Conservation (phyloP, 2,888 invertebrate genomes). For the Nomada flava region DNA sequence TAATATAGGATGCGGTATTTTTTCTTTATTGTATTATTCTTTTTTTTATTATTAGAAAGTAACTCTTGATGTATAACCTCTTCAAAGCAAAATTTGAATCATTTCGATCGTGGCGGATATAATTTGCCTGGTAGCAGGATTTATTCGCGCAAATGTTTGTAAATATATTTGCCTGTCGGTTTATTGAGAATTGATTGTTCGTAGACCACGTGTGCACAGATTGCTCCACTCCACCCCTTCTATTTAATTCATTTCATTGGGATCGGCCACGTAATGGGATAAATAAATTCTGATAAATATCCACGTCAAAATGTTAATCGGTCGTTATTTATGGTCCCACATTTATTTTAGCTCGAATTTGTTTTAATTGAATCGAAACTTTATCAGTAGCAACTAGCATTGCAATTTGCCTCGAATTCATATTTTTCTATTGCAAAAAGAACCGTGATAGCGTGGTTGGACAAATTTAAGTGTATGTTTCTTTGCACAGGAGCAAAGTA, state of each 20-base stretch:
- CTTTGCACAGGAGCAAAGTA: too few relatives aligned
- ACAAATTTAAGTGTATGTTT: too few relatives aligned
- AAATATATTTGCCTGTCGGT: constrained; percentile 55
- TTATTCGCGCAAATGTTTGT: constrained; percentile 47
- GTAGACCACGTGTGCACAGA: constrained; percentile 1
- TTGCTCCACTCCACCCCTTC: constrained; percentile 9
- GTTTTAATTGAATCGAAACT: too few relatives aligned
- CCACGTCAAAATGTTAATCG: constrained; percentile 39
- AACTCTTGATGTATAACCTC: not conserved
- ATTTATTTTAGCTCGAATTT: too few relatives aligned
- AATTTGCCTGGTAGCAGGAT: constrained; percentile 36
- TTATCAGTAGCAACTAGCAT: too few relatives aligned
- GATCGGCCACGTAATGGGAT: constrained; percentile 39
- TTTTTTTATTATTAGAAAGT: too few relatives aligned
- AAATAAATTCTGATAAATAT: constrained; percentile 54
- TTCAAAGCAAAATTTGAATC: not conserved
- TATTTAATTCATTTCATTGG: constrained; percentile 48
- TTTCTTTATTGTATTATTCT: too few relatives aligned
- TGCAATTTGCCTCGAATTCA: too few relatives aligned
- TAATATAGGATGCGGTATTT: too few relatives aligned
- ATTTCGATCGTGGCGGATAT: not conserved
- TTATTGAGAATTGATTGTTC: constrained; percentile 59
- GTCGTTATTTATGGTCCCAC: not conserved
- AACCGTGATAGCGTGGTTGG: too few relatives aligned
- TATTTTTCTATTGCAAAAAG: too few relatives aligned